A percentile compares a stretch with the other conserved stretches of the same genome.
phyloP scores from a whole-genome alignment of 2,888 invertebrate species.

The Drosophila pseudotakahashii region DNA sequence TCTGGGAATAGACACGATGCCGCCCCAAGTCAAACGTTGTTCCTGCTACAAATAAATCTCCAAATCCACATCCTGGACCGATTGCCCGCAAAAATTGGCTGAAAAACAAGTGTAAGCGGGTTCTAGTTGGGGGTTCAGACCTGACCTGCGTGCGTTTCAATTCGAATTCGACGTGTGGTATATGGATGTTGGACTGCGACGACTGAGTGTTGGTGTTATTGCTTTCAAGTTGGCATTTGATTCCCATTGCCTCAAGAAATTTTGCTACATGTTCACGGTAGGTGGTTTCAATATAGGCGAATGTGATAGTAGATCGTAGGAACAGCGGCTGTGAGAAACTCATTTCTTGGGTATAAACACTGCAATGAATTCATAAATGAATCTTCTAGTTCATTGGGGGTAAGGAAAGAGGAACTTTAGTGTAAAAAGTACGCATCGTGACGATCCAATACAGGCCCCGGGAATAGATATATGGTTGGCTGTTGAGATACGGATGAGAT shows the following conservation, averaged over 20 bases:
- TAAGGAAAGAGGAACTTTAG: background rate
- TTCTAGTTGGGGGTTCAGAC: slow-evolving; percentile 54
- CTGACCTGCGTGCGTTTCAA: slow-evolving; percentile 56
- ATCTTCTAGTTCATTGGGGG: background rate
- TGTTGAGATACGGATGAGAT: slow-evolving; percentile 1
- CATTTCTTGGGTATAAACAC: slow-evolving; percentile 5
- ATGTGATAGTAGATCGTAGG: slow-evolving; percentile 13
- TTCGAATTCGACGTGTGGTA: slow-evolving; percentile 35
- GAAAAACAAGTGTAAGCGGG: slow-evolving; percentile 65
- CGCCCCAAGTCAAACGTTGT: slow-evolving; percentile 7
- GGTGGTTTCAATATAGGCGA: slow-evolving; percentile 10
- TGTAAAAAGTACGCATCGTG: background rate
- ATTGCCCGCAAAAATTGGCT: slow-evolving; percentile 33
- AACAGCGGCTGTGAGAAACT: slow-evolving; percentile 1
- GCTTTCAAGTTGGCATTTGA: slow-evolving; percentile 79
- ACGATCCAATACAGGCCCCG: background rate
- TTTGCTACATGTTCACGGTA: slow-evolving; percentile 60
- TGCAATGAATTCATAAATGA: slow-evolving; percentile 6
- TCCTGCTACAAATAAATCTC: slow-evolving; percentile 17
- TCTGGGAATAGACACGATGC: slow-evolving; percentile 18
- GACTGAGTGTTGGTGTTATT: slow-evolving; percentile 57
- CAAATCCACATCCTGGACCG: slow-evolving; percentile 7
- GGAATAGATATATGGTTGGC: background rate
- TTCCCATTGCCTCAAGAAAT: slow-evolving; percentile 78
- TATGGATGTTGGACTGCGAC: slow-evolving; percentile 49